These are phyloP conservation scores for Drosophila tani DNA, from an alignment of 1,140 invertebrate genomes.

Conservation along the genomic window DNA sequence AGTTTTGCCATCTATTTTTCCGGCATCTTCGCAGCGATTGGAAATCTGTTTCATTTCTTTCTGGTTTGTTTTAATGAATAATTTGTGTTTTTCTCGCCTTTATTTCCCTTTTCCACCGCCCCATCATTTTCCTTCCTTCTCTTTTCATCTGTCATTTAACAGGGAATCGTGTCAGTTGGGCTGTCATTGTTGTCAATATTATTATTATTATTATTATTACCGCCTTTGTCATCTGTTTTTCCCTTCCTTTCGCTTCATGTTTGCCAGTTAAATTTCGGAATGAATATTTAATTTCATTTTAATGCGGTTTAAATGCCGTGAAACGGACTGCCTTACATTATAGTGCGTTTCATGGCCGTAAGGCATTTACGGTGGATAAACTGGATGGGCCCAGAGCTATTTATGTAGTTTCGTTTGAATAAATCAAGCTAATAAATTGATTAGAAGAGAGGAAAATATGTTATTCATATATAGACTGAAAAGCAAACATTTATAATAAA, in stretches of 20 bases:
- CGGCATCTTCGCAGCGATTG: constrained; percentile 3
- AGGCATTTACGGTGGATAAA: background rate
- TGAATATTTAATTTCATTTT: constrained; percentile 70
- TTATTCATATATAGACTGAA: too few species aligned
- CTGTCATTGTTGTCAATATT: constrained; percentile 46
- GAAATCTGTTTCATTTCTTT: constrained; percentile 3
- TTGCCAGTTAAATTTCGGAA: constrained; percentile 46
- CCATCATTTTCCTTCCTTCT: background rate
- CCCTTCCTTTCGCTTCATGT: constrained; percentile 4
- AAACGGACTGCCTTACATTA: constrained; percentile 29
- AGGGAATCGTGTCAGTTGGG: constrained; percentile 60
- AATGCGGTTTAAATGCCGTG: constrained; percentile 62
- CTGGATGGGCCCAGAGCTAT: background rate
- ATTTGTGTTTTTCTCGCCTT: constrained; percentile 31
- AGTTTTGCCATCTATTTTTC: constrained; percentile 5
- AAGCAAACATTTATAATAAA: too few species aligned
- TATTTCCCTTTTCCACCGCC: constrained; percentile 3
- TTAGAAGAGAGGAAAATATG: too few species aligned
- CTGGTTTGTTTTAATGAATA: constrained; percentile 11
- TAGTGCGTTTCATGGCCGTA: background rate
- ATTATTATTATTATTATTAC: constrained; percentile 46
- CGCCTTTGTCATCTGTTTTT: background rate
- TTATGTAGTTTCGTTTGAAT: too few species aligned
- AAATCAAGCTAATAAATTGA: background rate
- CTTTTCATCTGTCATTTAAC: constrained; percentile 67